Conservation (phyloP, 2,113 vertebrate species). For the Euleptes europaea region DNA sequence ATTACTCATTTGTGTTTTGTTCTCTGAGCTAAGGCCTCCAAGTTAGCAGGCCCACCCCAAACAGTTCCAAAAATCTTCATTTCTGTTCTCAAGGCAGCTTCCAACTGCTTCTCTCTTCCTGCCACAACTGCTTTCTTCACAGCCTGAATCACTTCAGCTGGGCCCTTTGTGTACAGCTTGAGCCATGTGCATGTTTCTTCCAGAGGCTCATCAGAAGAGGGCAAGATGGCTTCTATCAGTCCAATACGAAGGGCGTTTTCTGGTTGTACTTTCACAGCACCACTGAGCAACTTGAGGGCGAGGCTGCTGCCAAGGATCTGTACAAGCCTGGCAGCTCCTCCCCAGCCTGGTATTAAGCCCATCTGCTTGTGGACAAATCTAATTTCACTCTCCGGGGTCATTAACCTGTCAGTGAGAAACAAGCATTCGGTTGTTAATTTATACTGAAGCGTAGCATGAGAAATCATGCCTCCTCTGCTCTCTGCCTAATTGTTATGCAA, state of each 20-base stretch:
- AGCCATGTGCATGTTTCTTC: conserved; percentile 83
- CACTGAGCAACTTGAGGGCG: conserved; percentile 84
- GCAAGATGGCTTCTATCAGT: conserved; percentile 79
- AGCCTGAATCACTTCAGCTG: conserved; percentile 81
- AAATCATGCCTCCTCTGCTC: neutral
- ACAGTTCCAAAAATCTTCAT: conserved; percentile 86
- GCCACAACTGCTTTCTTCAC: conserved; percentile 84
- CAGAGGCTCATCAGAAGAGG: conserved; percentile 42
- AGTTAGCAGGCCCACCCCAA: conserved; percentile 90
- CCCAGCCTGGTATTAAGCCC: conserved; percentile 95
- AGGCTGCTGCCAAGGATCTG: conserved; percentile 78
- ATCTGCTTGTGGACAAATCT: conserved; percentile 95
- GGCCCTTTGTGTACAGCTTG: conserved; percentile 73
- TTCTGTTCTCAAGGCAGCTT: conserved; percentile 86
- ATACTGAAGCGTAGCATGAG: neutral
- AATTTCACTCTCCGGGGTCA: conserved; percentile 87
- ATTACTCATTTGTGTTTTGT: conserved; percentile 83
- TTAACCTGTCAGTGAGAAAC: conserved; percentile 78
- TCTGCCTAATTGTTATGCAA: conserved; percentile 15
- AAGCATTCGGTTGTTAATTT: conserved; percentile 31
- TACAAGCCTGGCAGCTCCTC: conserved; percentile 84
- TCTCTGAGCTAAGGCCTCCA: conserved; percentile 80
- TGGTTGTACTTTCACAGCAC: conserved; percentile 75
- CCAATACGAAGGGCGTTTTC: conserved; percentile 77
- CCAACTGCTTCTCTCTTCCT: conserved; percentile 83